Evolutionary conservation across 2,888 invertebrate species (phyloP).

Genomic region (Heliothis peltigera): DNA sequence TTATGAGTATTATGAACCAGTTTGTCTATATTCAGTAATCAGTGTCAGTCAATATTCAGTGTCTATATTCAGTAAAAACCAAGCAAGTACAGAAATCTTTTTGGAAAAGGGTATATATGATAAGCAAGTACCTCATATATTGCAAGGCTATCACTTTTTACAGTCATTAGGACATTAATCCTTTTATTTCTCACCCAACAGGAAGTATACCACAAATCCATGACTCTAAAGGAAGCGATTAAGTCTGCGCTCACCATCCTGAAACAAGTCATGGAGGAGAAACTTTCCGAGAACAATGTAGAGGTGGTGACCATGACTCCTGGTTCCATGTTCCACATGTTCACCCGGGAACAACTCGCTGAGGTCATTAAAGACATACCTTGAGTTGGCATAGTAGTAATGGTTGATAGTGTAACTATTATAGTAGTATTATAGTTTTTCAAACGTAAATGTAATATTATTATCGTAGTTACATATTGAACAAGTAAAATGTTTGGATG

Average conservation of each 20-base stretch:
- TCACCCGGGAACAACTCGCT: constrained; percentile 96
- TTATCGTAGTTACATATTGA: constrained; percentile 29
- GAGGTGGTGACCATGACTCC: constrained; percentile 99
- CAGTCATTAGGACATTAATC: background rate
- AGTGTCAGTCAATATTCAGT: too few relatives aligned
- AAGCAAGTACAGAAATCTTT: too few relatives aligned
- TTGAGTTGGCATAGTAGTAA: constrained; percentile 75
- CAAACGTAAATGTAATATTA: constrained; percentile 1
- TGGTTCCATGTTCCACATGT: constrained; percentile 96
- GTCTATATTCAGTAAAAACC: too few relatives aligned
- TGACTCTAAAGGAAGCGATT: constrained; percentile 98
- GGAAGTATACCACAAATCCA: constrained; percentile 94
- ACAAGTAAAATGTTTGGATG: constrained; percentile 30
- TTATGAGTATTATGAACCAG: too few relatives aligned
- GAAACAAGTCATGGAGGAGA: constrained; percentile 99
- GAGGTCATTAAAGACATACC: constrained; percentile 95
- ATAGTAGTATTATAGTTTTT: constrained; percentile 17
- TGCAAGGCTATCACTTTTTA: too few relatives aligned
- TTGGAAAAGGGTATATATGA: too few relatives aligned
- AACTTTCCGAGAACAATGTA: constrained; percentile 98
- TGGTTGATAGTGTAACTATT: constrained; percentile 20
- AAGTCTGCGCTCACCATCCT: constrained; percentile 97
- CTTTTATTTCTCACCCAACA: constrained; percentile 67
- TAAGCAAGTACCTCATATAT: too few relatives aligned
- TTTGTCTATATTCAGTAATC: too few relatives aligned